Evolutionary conservation across 1,140 invertebrate genomes (phyloP).

Genomic region (Lasioglossum albipes): DNA sequence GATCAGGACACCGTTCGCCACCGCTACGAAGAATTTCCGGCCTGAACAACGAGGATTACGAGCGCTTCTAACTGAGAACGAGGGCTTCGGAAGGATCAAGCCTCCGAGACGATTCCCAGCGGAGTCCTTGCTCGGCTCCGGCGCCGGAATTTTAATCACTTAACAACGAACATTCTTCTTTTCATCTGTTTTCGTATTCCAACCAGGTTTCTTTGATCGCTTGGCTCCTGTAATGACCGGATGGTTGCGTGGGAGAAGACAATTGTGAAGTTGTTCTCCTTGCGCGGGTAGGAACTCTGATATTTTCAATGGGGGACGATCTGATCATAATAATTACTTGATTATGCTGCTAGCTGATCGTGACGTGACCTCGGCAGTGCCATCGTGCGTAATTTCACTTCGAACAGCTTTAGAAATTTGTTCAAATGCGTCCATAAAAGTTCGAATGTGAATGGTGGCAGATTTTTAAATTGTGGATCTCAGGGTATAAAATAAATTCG

Average conservation of each 20-base stretch:
- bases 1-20: background rate
- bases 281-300: background rate
- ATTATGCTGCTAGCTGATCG: too few relatives aligned
- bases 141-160: slow-evolving; percentile 3
- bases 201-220: background rate
- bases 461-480: too few relatives aligned
- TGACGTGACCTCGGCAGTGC: too few relatives aligned
- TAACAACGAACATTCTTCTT: slow-evolving; percentile 4
- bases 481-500: too few relatives aligned
- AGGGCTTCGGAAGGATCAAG: background rate
- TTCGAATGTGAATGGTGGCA: too few relatives aligned
- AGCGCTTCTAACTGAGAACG: background rate
- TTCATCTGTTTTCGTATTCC: background rate
- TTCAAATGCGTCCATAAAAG: too few relatives aligned
- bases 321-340: background rate
- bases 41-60: background rate
- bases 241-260: background rate
- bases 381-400: too few relatives aligned
- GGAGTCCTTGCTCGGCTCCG: background rate
- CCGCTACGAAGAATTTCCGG: background rate
- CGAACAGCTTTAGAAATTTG: too few relatives aligned
- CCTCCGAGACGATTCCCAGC: background rate
- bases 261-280: background rate
- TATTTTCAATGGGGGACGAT: background rate
- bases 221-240: background rate